Evolutionary conservation across 2,888 invertebrate species (phyloP).

Genomic region (Phorcus lineatus): DNA sequence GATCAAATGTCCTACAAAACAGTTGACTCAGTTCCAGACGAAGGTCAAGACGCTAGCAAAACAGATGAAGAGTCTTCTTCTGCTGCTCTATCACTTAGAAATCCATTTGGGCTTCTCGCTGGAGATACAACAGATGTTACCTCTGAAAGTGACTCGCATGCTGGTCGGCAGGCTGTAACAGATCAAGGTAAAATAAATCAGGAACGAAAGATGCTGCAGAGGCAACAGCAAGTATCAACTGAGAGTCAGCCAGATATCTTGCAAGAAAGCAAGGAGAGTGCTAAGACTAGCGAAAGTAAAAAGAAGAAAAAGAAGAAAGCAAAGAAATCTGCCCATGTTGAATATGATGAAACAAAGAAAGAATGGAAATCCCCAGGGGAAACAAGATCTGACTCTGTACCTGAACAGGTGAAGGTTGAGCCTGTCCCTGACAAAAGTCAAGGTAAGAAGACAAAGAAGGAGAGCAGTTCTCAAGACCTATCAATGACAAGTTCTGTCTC

Average conservation of each 20-base stretch:
- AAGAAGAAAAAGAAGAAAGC: slow-evolving; percentile 17
- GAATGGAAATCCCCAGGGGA: neutral
- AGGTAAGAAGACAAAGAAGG: neutral
- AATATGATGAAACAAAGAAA: neutral
- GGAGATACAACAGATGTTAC: slow-evolving; percentile 27
- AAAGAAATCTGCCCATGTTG: slow-evolving; percentile 6
- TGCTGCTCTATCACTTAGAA: slow-evolving; percentile 13
- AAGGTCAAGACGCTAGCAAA: neutral
- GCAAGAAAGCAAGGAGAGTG: neutral
- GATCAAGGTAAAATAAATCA: neutral
- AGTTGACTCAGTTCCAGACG: neutral
- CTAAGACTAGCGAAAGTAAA: neutral
- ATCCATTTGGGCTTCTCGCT: slow-evolving; percentile 17
- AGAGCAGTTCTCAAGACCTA: neutral
- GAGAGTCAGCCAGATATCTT: neutral
- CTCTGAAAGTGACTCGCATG: slow-evolving; percentile 24
- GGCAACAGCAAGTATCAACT: neutral
- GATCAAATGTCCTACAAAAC: neutral
- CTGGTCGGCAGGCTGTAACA: neutral
- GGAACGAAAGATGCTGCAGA: neutral
- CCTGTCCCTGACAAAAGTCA: neutral
- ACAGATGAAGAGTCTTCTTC: slow-evolving; percentile 24
- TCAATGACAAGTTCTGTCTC: neutral
- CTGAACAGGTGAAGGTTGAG: neutral
- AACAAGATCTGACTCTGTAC: neutral